A percentile compares a stretch with the other conserved stretches of the same genome.
Conservation (phyloP, 1,140 invertebrate genomes). For the Macrosteles quadrilineatus region DNA sequence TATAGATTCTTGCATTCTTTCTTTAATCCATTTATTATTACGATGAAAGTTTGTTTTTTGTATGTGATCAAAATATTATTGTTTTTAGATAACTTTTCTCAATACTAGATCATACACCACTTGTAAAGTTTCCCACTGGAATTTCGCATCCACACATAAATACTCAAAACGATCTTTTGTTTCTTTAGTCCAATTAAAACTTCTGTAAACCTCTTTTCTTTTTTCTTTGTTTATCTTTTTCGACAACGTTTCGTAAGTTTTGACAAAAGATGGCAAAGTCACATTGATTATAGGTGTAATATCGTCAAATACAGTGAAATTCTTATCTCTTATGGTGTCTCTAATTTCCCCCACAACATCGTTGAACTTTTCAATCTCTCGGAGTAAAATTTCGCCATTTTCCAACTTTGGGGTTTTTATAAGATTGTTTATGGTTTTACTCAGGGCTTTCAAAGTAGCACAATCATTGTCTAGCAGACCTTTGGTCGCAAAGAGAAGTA, state of each 20-base stretch:
- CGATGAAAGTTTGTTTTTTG: too few relatives aligned
- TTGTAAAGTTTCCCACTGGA: constrained; percentile 3
- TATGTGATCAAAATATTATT: not conserved
- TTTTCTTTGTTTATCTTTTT: constrained; percentile 3
- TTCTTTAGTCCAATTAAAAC: not conserved
- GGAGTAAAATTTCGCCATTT: not conserved
- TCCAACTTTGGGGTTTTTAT: not conserved
- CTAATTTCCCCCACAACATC: not conserved
- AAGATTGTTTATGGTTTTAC: not conserved
- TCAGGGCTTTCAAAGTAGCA: not conserved
- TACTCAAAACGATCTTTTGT: not conserved
- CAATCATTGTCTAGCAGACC: not conserved
- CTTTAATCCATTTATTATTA: too few relatives aligned
- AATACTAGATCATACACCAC: not conserved
- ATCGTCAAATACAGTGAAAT: not conserved
- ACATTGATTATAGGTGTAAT: constrained; percentile 1
- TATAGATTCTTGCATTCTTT: too few relatives aligned
- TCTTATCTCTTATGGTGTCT: not conserved
- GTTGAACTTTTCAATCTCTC: not conserved
- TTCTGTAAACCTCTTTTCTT: not conserved
- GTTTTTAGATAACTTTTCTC: not conserved
- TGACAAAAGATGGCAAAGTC: not conserved
- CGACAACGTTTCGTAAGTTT: not conserved
- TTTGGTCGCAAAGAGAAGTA: not conserved
- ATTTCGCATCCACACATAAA: not conserved